Evolutionary conservation across 2,888 invertebrate species (phyloP).

Genomic region (Acanthacorydalis orientalis): DNA sequence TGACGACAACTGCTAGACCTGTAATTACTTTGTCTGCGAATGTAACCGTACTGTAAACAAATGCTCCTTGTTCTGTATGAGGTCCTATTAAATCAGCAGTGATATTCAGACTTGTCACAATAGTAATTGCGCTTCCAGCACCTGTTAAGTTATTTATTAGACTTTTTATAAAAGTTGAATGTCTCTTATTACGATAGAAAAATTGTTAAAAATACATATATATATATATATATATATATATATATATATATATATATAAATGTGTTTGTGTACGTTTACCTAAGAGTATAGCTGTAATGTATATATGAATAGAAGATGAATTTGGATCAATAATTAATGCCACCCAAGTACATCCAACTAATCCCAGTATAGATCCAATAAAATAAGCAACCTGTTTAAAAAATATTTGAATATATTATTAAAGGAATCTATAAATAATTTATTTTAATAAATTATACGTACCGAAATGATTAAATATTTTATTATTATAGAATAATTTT

Average conservation of each 20-base stretch:
- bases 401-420: no score
- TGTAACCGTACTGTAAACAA: constrained; percentile 85
- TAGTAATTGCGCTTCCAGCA: constrained; percentile 66
- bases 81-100: constrained; percentile 80
- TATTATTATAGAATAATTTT: no score
- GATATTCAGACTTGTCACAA: constrained; percentile 75
- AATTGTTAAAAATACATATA: not conserved
- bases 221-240: not conserved
- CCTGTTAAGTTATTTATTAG: constrained; percentile 26
- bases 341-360: constrained; percentile 46
- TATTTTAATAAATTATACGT: no score
- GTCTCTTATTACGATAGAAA: no score
- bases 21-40: constrained; percentile 86
- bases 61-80: constrained; percentile 73
- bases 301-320: constrained; percentile 19
- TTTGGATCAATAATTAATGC: constrained; percentile 30
- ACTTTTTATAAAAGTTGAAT: no score
- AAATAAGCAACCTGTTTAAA: constrained; percentile 39
- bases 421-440: no score
- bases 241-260: not conserved
- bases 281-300: constrained; percentile 36
- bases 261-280: constrained; percentile 24
- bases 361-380: constrained; percentile 42
- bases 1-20: constrained; percentile 68
- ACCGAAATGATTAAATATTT: no score